Evolutionary conservation across 1,140 invertebrate species (phyloP), one percentile per base, ranked within the genome.

Genomic region (Goniozus legneri): DNA sequence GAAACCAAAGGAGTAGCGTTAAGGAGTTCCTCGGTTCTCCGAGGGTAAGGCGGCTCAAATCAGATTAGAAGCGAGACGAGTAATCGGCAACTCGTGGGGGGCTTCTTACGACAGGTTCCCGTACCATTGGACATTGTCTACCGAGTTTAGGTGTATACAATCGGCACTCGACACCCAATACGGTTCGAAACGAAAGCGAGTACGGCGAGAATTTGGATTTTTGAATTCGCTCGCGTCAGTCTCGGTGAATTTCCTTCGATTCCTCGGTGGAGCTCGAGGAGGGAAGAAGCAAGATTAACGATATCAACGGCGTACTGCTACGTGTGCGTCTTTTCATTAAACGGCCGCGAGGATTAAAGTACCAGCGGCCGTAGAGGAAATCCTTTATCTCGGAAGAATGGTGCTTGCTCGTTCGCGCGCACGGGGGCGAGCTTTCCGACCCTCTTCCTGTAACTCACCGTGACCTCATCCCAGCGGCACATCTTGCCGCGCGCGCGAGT

Each of bases 1-100:
- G 69, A 71, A 73, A 73, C 67, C 70, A 71, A 73, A 69, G 58
- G 66, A 73, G 65, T 73, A 67, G 48, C 54, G 54, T 61, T 59
- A 61, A 67, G 65, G 58, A 69, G 67, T 71, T 71, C 54, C 67
- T 35, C 67, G 67, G 67, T 71, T 71, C 54, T 69, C 39, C 67
- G 67, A 69, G 62, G 64, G 55, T 42, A 69, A 64, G 57, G 64
- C 52, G 59, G 6, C n/a, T 13, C 58, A 64, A 70, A 71, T 65
- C 56, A 62, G 65, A 72, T 72, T 72, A 72, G 47, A 52, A 58
- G 50, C 47, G 60, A 59, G 56, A 65, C 56, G 55, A 61, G 60
- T 63, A 68, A 57, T 68, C 56, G 56, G 31, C 45, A 41, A 31
- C 22, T 54, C 47, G n/a, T n/a, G n/a, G n/a, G 46, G 65, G 66